These are phyloP conservation scores for Ophiothrix spiculata DNA, from an alignment of 35 echinoderm and acorn worm species.

Conservation along the genomic window DNA sequence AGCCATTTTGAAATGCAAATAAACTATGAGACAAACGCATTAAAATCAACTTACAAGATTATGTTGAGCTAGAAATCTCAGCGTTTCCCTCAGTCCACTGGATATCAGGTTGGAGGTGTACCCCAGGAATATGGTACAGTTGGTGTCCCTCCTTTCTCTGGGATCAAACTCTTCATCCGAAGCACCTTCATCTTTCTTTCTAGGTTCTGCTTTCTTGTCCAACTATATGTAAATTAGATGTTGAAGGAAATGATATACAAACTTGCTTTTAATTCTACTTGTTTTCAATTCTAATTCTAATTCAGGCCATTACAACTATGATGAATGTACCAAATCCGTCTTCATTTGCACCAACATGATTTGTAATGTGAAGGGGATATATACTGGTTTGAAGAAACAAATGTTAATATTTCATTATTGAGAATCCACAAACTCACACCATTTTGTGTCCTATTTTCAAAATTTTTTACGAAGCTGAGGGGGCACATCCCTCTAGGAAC, in stretches of 20 bases:
- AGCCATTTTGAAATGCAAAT: too few species aligned
- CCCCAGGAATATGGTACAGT: constrained; percentile 96
- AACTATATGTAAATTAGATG: constrained; percentile 40
- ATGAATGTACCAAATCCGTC: too few species aligned
- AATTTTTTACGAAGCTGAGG: too few species aligned
- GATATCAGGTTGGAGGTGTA: constrained; percentile 96
- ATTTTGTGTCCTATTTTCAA: too few species aligned
- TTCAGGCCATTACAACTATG: too few species aligned
- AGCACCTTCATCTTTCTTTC: constrained; percentile 51
- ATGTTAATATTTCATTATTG: too few species aligned
- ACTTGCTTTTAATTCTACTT: background rate
- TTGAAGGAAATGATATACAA: background rate
- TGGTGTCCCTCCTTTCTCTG: constrained; percentile 59
- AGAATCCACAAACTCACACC: too few species aligned
- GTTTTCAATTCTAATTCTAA: background rate
- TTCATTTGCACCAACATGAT: too few species aligned
- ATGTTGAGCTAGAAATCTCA: constrained; percentile 84
- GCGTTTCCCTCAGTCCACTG: constrained; percentile 70
- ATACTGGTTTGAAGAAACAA: too few species aligned
- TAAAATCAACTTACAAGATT: constrained; percentile 65
- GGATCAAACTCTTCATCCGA: constrained; percentile 68
- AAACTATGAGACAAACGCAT: too few species aligned
- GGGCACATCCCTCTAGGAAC: too few species aligned
- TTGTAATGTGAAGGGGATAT: too few species aligned
- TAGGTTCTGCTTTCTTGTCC: constrained; percentile 73